Evolutionary conservation across 2,113 vertebrate genomes (phyloP), one percentile per base, ranked within the genome.

Genomic region (Rousettus leschenaultii): DNA sequence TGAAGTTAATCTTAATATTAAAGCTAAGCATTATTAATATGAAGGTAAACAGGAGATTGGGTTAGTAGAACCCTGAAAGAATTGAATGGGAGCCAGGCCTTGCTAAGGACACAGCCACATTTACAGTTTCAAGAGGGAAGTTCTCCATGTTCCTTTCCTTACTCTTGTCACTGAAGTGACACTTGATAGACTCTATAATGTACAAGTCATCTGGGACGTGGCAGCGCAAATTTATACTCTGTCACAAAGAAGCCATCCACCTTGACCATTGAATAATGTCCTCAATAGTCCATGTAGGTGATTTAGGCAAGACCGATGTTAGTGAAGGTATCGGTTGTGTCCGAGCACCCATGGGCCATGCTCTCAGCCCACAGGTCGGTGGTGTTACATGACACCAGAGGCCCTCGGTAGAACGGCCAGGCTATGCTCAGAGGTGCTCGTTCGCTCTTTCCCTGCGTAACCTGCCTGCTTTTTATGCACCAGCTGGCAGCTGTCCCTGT

Each of bases 201-300:
- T 99, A 97, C 95, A 99, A 85, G 53, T 99, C 97, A 0, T 99
- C 99, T 0, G 99, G 99, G 93, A 99, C 99, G 97, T 99, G 28
- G 99, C 98, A 13, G 99, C 99, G 71, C 99, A 98, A 6, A 99
- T 45, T 99, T 63, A 10, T 99, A 98, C 59, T 99, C 99, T 0
- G 99, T 99, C 88, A 99, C 71, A 6, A 99, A 99, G 79, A 99
- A 92, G 90, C 99, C 99, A 0, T 99, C 98, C 95, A 99, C 97
- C 19, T 38, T 79, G 3, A 97, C 8, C 33, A 73, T 30, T 35
- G 33, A 21, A 40, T 40, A 51, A 55, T 7, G 0, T 6, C 12
- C 28, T n/a, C 45, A 21, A 1, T 18, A 30, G 16, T 55, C 45
- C 35, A 35, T 4, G 7, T 43, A 30, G 15, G 4, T 65, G 43